A percentile compares a stretch with the other conserved stretches of the same genome.
Evolutionary conservation across 2,888 invertebrate species (phyloP).

Genomic region (Carcina quercana): DNA sequence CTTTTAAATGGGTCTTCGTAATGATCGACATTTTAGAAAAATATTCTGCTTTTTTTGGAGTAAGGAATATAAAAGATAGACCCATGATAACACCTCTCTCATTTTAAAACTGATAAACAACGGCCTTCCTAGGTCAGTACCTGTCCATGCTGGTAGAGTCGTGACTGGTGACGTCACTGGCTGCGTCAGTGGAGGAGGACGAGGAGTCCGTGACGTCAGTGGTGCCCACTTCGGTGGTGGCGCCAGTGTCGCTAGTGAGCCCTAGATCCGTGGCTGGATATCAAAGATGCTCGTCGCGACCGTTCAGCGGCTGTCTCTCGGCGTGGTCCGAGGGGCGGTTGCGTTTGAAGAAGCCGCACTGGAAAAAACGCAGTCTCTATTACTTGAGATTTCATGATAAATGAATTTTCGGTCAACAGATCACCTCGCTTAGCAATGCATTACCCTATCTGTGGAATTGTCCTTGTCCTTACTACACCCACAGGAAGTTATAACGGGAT

Average conservation of each 20-base stretch:
- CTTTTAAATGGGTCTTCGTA: too few relatives aligned
- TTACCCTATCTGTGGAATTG: too few relatives aligned
- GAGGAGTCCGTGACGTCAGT: slow-evolving; percentile 23
- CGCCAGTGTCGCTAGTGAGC: slow-evolving; percentile 40
- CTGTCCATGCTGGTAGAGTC: slow-evolving; percentile 59
- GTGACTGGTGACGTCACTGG: slow-evolving; percentile 64
- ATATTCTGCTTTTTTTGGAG: too few relatives aligned
- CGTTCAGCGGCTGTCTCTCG: slow-evolving; percentile 88
- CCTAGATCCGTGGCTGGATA: slow-evolving; percentile 50
- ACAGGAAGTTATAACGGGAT: too few relatives aligned
- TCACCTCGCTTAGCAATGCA: too few relatives aligned
- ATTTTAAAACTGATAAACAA: slow-evolving; percentile 32
- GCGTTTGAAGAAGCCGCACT: slow-evolving; percentile 96
- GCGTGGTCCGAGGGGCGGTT: slow-evolving; percentile 88
- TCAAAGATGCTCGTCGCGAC: slow-evolving; percentile 87
- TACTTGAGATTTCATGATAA: too few relatives aligned
- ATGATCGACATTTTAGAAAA: too few relatives aligned
- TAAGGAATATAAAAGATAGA: too few relatives aligned
- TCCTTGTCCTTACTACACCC: too few relatives aligned
- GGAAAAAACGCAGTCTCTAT: too few relatives aligned
- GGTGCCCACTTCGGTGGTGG: slow-evolving; percentile 28
- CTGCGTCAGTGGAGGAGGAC: slow-evolving; percentile 54
- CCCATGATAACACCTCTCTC: too few relatives aligned
- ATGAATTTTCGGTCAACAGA: too few relatives aligned
- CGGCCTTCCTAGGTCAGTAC: slow-evolving; percentile 50